Evolutionary conservation across 2,888 invertebrate genomes (phyloP).

Genomic region (Ephialtes manifestator): DNA sequence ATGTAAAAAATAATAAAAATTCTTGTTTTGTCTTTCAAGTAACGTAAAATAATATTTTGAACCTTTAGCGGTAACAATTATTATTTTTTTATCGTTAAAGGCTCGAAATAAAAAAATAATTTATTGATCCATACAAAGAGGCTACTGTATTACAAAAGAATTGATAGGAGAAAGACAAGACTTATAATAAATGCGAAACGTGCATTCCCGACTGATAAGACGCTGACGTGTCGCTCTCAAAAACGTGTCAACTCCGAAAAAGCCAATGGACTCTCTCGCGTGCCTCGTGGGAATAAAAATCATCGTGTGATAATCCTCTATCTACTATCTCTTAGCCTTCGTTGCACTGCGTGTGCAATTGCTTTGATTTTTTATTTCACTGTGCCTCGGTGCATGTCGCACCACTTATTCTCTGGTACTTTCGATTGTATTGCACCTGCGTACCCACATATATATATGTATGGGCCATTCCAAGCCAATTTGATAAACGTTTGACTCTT

Average conservation of each 20-base stretch:
- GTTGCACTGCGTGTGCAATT: background rate
- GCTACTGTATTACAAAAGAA: background rate
- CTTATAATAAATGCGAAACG: background rate
- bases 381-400: conserved; percentile 6
- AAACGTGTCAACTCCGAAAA: conserved; percentile 1
- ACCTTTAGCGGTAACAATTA: too few species aligned
- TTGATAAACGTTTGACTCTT: too few species aligned
- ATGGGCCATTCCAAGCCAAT: too few species aligned
- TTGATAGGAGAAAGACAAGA: background rate
- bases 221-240: conserved; percentile 7
- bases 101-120: too few species aligned
- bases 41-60: too few species aligned
- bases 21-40: too few species aligned
- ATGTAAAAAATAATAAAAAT: too few species aligned
- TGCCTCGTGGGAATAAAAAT: conserved; percentile 8
- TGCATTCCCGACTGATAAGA: conserved; percentile 1
- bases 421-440: conserved; percentile 24
- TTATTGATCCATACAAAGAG: too few species aligned
- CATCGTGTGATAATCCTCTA: background rate
- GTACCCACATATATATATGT: background rate
- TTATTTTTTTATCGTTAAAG: too few species aligned
- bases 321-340: background rate
- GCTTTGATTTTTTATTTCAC: background rate
- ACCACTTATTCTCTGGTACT: conserved; percentile 25
- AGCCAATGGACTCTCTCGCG: conserved; percentile 2